Evolutionary conservation across 2,797 vertebrate species (phyloP).

Genomic region (Dallia pectoralis): DNA sequence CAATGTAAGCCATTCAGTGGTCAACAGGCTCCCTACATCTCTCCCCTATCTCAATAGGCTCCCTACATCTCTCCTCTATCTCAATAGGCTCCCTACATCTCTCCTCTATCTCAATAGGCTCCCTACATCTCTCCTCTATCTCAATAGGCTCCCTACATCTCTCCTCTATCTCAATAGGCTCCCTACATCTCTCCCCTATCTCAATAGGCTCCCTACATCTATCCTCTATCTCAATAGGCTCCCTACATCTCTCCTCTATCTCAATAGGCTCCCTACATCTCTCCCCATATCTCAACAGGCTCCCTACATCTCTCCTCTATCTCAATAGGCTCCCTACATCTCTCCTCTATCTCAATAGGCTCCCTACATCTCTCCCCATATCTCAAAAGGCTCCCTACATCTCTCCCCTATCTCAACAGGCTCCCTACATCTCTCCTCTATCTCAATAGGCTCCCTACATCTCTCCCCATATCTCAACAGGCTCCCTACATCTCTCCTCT

Average conservation of each 20-base stretch:
- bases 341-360: no score
- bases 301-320: not conserved
- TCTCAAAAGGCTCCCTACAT: not conserved
- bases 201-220: no score
- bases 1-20: conserved; percentile 58
- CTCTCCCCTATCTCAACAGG: not conserved
- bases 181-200: not conserved
- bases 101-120: not conserved
- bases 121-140: not conserved
- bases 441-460: not conserved
- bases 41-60: not conserved
- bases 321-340: no score
- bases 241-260: not conserved
- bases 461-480: not conserved
- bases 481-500: not conserved
- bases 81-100: not conserved
- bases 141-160: not conserved
- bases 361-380: not conserved
- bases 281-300: not conserved
- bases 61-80: not conserved
- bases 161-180: not conserved
- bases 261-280: not conserved
- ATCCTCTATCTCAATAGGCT: not conserved
- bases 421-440: not conserved
- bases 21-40: not conserved